A percentile compares a stretch with the other conserved stretches of the same genome.
These are phyloP conservation scores for Chiloscyllium punctatum DNA, from an alignment of 2,797 vertebrate genomes.

Conservation along the genomic window DNA sequence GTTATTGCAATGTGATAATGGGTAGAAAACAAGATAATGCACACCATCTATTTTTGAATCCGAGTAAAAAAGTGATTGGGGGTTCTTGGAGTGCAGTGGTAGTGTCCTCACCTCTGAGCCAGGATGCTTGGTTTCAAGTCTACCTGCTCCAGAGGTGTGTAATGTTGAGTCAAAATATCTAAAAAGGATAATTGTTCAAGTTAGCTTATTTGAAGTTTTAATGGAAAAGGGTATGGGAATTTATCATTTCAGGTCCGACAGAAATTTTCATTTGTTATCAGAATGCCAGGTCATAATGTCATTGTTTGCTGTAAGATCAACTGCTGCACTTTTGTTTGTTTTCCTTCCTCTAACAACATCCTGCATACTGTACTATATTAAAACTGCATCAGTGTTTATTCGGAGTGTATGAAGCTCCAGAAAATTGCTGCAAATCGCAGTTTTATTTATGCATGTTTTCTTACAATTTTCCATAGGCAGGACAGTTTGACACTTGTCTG, in stretches of 20 bases:
- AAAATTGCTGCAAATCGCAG: constrained; percentile 34
- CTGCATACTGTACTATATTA: neutral
- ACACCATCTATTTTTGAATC: too few species aligned
- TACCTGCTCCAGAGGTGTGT: too few species aligned
- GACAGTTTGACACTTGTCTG: constrained; percentile 81
- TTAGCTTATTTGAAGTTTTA: neutral
- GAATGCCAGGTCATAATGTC: neutral
- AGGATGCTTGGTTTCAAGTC: too few species aligned
- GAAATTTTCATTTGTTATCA: neutral
- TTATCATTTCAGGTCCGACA: neutral
- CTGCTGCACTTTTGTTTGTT: neutral
- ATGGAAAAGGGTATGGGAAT: neutral
- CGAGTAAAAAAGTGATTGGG: too few species aligned
- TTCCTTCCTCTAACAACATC: neutral
- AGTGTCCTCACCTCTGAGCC: too few species aligned
- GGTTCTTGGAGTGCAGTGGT: too few species aligned
- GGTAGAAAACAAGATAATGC: neutral
- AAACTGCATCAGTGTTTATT: neutral
- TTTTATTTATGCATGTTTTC: constrained; percentile 41
- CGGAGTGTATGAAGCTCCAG: constrained; percentile 3
- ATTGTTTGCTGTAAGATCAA: neutral
- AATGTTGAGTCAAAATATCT: too few species aligned
- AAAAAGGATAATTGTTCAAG: neutral
- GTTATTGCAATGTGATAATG: neutral
- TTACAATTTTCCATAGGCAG: constrained; percentile 62